phyloP scores from a whole-genome alignment of 2,888 invertebrate genomes.

The Diaphora mendica region DNA sequence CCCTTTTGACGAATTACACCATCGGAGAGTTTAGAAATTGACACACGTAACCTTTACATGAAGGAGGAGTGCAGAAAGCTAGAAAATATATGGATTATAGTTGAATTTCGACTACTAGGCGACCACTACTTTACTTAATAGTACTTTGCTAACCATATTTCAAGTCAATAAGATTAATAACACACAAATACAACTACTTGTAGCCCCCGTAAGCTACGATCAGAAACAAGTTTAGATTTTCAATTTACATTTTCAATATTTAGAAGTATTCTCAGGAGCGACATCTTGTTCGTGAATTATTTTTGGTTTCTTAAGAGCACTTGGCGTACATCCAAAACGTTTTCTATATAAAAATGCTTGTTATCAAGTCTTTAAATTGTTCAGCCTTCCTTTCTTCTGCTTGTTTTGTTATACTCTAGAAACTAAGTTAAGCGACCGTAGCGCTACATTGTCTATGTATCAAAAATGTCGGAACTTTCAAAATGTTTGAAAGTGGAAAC shows the following conservation, averaged over 20 bases:
- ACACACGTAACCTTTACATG: no score
- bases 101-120: no score
- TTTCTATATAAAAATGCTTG: constrained; percentile 1
- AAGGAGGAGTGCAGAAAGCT: no score
- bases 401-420: constrained; percentile 23
- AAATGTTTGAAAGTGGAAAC: constrained; percentile 15
- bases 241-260: background rate
- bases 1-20: no score
- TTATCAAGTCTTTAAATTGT: constrained; percentile 11
- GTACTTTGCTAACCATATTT: no score
- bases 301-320: background rate
- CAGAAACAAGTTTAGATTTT: background rate
- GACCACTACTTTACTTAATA: no score
- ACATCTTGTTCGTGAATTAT: background rate
- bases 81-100: no score
- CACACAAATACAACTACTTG: background rate
- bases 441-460: constrained; percentile 21
- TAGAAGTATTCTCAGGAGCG: background rate
- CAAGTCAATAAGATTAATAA: no score
- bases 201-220: background rate
- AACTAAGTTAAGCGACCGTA: constrained; percentile 19
- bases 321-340: background rate
- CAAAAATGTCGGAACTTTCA: constrained; percentile 19
- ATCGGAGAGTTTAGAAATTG: no score
- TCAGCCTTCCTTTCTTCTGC: constrained; percentile 9